These are phyloP conservation scores for Ploceus nigricollis DNA, from an alignment of 2,113 vertebrate species.

Conservation along the genomic window DNA sequence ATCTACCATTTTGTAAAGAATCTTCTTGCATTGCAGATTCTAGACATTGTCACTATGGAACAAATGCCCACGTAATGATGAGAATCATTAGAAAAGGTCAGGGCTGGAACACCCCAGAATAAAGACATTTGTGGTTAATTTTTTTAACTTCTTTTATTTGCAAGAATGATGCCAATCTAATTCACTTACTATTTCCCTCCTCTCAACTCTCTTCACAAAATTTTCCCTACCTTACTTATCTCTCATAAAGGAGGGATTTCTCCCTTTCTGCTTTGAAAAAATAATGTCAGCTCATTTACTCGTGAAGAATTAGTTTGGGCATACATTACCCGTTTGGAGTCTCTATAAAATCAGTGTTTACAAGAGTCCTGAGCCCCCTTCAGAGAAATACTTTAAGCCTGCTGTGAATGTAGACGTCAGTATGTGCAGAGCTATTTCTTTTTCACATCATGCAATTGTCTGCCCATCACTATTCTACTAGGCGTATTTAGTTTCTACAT, in stretches of 20 bases:
- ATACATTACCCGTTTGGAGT: neutral
- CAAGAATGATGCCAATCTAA: neutral
- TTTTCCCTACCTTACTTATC: neutral
- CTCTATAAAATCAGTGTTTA: neutral
- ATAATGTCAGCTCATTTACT: neutral
- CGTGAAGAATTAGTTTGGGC: neutral
- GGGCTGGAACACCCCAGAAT: neutral
- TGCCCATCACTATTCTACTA: neutral
- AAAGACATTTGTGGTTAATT: neutral
- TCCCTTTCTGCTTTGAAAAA: neutral
- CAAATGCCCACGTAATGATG: neutral
- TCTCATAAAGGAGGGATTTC: neutral
- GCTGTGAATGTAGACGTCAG: neutral
- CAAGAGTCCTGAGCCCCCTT: neutral
- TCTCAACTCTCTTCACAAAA: neutral
- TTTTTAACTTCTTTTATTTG: neutral
- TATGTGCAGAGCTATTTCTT: neutral
- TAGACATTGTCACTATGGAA: neutral
- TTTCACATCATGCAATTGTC: neutral
- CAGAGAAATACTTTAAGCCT: neutral
- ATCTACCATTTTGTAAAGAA: neutral
- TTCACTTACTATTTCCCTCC: neutral
- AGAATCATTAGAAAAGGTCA: neutral
- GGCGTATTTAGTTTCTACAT: neutral
- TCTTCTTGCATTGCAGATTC: neutral